phyloP scores from a whole-genome alignment of 2,888 invertebrate species.

The Ormyrus pomaceus region DNA sequence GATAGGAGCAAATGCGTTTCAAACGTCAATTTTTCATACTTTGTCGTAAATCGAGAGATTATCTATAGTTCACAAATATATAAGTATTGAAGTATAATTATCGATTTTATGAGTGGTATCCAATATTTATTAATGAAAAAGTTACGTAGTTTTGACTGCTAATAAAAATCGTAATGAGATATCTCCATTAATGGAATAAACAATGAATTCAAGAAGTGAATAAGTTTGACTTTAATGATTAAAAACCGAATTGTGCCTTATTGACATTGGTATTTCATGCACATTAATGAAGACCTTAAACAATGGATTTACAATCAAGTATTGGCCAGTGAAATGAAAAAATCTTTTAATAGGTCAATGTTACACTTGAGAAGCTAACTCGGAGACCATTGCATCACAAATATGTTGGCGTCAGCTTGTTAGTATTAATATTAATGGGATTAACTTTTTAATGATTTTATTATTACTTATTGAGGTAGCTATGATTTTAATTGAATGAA shows the following conservation, averaged over 20 bases:
- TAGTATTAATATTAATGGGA: conserved; percentile 33
- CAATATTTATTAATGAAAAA: no score
- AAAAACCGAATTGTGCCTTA: conserved; percentile 19
- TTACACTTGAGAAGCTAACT: conserved; percentile 57
- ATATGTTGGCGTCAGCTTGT: conserved; percentile 38
- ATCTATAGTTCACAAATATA: no score
- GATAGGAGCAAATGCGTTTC: no score
- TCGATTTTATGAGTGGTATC: no score
- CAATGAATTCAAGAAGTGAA: neutral
- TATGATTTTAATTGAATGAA: neutral
- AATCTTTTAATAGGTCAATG: conserved; percentile 60
- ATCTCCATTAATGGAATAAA: neutral
- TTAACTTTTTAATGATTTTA: conserved; percentile 21
- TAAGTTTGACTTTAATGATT: neutral
- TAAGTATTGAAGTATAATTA: no score
- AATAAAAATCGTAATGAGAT: no score
- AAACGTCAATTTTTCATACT: no score
- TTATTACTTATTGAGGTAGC: conserved; percentile 17
- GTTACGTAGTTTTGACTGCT: no score
- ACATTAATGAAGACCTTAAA: conserved; percentile 14
- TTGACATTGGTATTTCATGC: conserved; percentile 19
- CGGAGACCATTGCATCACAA: conserved; percentile 58
- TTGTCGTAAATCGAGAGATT: no score
- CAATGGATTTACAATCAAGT: conserved; percentile 35
- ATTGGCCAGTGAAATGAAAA: conserved; percentile 18